Evolutionary conservation across 1,140 invertebrate species (phyloP), one percentile per base, ranked within the genome.

Genomic region (Drosophila prosaltans): DNA sequence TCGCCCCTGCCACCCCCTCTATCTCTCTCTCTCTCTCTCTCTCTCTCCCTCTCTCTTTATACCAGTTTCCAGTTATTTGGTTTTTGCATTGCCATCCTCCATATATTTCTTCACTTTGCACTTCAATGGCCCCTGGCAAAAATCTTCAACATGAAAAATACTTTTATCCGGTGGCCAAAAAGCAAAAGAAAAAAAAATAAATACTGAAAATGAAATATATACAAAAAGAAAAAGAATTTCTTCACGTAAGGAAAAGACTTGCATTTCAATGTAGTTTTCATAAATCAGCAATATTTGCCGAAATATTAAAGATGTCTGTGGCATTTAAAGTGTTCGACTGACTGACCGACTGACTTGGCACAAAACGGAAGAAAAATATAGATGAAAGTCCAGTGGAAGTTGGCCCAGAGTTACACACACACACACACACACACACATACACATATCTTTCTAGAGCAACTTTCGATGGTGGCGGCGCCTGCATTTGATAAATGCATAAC

Each of bases 71-170:
- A 85, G 62, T 85, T 80, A 80, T 88, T 84, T 74, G 77, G 55
- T 69, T 84, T 70, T 79, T 63, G 67, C 72, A 58, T 69, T 72
- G 59, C 65, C 43, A 58, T 69, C 63, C 16, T 16, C 72, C 79
- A 88, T 78, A 76, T 82, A 79, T 79, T 78, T 75, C 78, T 45
- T 76, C 70, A 73, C 74, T 69, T 74, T 40, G 48, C 75, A 78
- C 75, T 85, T 76, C 63, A 58, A 58, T 65, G 66, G 70, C 76
- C 45, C 77, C 66, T 77, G 79, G 45, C 21, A 80, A 82, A 82
- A 88, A 73, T 80, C 80, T 63, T 86, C 72, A 78, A 86, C 83
- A 86, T 83, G 83, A 83, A 78, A 86, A 86, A 86, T 88, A 86
- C 84, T 89, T 86, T 88, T 86, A 84, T 65, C 80, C 65, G 63